Conservation (phyloP, 2,797 vertebrate genomes). For the Pseudochirops corinnae region DNA sequence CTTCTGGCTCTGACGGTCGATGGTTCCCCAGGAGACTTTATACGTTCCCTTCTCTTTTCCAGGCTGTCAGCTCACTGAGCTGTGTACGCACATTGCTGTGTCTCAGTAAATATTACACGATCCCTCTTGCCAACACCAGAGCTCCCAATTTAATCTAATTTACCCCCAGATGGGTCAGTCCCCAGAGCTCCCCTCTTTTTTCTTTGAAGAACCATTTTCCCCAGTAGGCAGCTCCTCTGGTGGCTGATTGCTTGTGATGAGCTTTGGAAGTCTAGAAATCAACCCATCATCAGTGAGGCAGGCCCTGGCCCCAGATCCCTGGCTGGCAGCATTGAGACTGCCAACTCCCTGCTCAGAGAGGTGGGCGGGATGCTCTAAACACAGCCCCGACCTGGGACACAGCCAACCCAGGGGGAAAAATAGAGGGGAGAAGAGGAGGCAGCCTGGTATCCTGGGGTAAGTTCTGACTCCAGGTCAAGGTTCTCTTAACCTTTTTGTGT, state of each 20-base stretch:
- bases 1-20: not conserved
- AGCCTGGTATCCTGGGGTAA: not conserved
- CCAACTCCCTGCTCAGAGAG: not conserved
- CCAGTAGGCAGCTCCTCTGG: not conserved
- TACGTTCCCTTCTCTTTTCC: not conserved
- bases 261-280: slow-evolving; percentile 1
- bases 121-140: not conserved
- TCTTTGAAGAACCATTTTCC: not conserved
- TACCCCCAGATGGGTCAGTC: slow-evolving; percentile 2
- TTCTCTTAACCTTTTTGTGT: not conserved
- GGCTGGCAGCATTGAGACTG: not conserved
- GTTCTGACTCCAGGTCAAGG: not conserved
- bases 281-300: slow-evolving; percentile 12
- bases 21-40: not conserved
- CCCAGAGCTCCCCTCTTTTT: not conserved
- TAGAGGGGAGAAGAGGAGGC: not conserved
- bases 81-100: not conserved
- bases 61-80: not conserved
- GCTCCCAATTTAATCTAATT: not conserved
- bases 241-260: not conserved
- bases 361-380: not conserved
- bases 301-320: not conserved
- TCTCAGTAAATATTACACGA: not conserved
- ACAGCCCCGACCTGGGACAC: not conserved
- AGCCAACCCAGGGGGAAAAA: not conserved